These are phyloP conservation scores for Cyprinodon tularosa DNA, from an alignment of 2,113 vertebrate genomes.

Conservation along the genomic window DNA sequence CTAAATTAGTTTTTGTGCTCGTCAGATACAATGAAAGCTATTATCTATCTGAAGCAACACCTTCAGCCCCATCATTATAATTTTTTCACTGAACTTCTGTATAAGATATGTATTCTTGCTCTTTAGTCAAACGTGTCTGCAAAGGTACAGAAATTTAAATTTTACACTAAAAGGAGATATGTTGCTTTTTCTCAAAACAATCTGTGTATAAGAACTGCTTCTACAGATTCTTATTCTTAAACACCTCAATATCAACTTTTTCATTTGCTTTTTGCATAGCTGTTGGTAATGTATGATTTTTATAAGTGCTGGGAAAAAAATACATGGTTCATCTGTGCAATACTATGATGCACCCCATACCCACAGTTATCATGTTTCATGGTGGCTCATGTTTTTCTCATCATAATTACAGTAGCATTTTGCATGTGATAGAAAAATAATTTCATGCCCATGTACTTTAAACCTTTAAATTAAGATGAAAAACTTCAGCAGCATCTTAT, in stretches of 20 bases:
- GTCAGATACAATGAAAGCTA: constrained; percentile 31
- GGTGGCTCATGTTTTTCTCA: not conserved
- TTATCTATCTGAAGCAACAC: constrained; percentile 24
- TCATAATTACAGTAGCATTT: not conserved
- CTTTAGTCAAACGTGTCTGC: not conserved
- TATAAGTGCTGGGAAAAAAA: not conserved
- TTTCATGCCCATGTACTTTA: no score
- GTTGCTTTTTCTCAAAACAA: not conserved
- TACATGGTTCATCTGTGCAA: not conserved
- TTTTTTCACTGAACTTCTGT: not conserved
- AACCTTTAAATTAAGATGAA: not conserved
- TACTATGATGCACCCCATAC: not conserved
- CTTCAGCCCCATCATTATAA: constrained; percentile 1
- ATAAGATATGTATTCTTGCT: not conserved
- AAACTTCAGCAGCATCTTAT: not conserved
- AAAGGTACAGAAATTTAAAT: not conserved
- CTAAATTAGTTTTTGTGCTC: constrained; percentile 35
- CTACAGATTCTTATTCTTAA: not conserved
- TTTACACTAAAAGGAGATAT: not conserved
- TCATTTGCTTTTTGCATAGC: not conserved
- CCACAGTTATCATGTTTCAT: not conserved
- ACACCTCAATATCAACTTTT: not conserved
- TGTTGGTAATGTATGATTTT: not conserved
- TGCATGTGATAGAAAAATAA: not conserved
- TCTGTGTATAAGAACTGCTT: no score